Evolutionary conservation across 2,888 invertebrate species (phyloP).

Genomic region (Caenorhabditis wallacei): DNA sequence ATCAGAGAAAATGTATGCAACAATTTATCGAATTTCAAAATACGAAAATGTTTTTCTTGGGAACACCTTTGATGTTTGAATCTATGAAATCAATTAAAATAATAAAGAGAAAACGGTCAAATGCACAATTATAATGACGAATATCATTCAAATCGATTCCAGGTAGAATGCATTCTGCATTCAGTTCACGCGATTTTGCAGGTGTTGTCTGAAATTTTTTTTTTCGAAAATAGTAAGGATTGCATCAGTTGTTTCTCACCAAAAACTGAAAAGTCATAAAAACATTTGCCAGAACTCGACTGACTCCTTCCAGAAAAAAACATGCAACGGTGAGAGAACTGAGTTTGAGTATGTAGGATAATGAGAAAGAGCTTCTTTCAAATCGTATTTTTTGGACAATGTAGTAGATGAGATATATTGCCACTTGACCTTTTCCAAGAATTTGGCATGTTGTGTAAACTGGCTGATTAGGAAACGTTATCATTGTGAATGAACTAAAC

Average conservation of each 20-base stretch:
- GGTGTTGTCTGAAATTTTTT: slow-evolving; percentile 17
- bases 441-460: background rate
- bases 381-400: slow-evolving; percentile 34
- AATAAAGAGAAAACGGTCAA: slow-evolving; percentile 29
- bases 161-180: slow-evolving; percentile 26
- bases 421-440: slow-evolving; percentile 6
- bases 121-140: slow-evolving; percentile 26
- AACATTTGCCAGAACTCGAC: background rate
- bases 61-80: slow-evolving; percentile 24
- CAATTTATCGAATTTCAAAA: slow-evolving; percentile 13
- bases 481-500: background rate
- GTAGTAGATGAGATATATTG: slow-evolving; percentile 30
- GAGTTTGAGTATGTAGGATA: background rate
- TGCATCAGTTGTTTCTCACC: background rate
- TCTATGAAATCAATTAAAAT: slow-evolving; percentile 29
- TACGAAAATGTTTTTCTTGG: slow-evolving; percentile 36
- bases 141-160: slow-evolving; percentile 47
- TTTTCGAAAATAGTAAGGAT: background rate
- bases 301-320: slow-evolving; percentile 6
- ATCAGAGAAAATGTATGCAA: too few relatives aligned
- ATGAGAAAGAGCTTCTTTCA: slow-evolving; percentile 3
- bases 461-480: background rate
- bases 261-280: background rate
- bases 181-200: slow-evolving; percentile 17
- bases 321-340: background rate